Percentiles rank a stretch among this genome's conserved stretches.
Evolutionary conservation across 2,797 vertebrate species (phyloP).

Genomic region (Clarias laeviceps): DNA sequence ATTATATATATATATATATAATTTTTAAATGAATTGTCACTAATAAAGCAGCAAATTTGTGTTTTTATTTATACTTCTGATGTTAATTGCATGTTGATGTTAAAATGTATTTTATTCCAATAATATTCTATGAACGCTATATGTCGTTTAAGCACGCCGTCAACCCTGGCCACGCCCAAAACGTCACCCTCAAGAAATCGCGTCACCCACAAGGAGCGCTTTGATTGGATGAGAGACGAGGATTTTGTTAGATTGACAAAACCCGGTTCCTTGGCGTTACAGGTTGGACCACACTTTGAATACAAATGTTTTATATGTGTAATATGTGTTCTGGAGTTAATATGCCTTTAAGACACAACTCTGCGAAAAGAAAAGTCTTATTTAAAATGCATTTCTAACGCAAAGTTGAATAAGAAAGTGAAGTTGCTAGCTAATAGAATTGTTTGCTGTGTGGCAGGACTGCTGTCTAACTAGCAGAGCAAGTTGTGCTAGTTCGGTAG

Average conservation of each 20-base stretch:
- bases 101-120: too few species aligned
- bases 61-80: too few species aligned
- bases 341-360: background rate
- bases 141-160: background rate
- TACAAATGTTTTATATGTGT: background rate
- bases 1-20: background rate
- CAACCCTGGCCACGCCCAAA: background rate
- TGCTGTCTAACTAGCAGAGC: constrained; percentile 8
- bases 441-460: background rate
- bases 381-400: background rate
- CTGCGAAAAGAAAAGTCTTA: too few species aligned
- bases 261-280: background rate
- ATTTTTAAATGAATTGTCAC: background rate
- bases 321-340: background rate
- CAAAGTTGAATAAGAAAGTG: background rate
- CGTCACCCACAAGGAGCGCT: background rate
- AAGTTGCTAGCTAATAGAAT: background rate
- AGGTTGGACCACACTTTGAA: background rate
- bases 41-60: background rate
- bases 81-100: background rate
- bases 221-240: background rate
- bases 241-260: background rate
- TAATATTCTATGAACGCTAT: background rate
- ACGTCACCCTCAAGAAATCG: background rate
- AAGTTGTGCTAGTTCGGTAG: background rate